Percentiles rank a stretch among this genome's conserved stretches.
Evolutionary conservation across 2,888 invertebrate genomes (phyloP).

Genomic region (Polydrusus cervinus): DNA sequence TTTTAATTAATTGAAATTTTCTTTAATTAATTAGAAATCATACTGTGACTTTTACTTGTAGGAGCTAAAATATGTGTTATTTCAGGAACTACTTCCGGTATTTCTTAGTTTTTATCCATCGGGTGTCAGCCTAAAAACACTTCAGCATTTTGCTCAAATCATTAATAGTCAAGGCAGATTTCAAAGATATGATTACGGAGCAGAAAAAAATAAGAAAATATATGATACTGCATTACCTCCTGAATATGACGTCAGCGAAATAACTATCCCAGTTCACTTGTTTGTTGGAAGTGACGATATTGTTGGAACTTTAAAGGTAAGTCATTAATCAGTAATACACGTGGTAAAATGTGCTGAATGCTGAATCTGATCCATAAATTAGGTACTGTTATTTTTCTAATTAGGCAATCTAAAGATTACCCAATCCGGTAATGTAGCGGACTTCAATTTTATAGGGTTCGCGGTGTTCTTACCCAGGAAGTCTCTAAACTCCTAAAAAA

Average conservation of each 20-base stretch:
- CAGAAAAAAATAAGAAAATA: constrained; percentile 23
- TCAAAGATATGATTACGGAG: constrained; percentile 43
- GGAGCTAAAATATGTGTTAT: constrained; percentile 20
- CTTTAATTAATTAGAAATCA: no score
- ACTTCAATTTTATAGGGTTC: no score
- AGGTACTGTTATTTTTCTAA: no score
- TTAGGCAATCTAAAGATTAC: no score
- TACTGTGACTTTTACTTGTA: no score
- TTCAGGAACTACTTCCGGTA: constrained; percentile 56
- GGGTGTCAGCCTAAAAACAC: constrained; percentile 46
- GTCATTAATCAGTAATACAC: neutral
- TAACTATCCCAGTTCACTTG: constrained; percentile 43
- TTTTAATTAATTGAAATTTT: no score
- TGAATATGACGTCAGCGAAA: constrained; percentile 38
- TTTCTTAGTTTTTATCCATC: constrained; percentile 54
- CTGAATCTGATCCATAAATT: no score
- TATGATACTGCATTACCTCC: constrained; percentile 40
- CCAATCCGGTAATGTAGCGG: no score
- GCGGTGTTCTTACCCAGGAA: no score
- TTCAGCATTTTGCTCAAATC: constrained; percentile 43
- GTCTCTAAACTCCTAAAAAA: no score
- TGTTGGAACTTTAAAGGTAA: constrained; percentile 36
- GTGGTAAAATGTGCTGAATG: no score
- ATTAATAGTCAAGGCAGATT: constrained; percentile 37
- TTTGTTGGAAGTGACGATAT: constrained; percentile 41